phyloP scores from a whole-genome alignment of 2,888 invertebrate genomes.

The Sphaerolaimus hirsutus region DNA sequence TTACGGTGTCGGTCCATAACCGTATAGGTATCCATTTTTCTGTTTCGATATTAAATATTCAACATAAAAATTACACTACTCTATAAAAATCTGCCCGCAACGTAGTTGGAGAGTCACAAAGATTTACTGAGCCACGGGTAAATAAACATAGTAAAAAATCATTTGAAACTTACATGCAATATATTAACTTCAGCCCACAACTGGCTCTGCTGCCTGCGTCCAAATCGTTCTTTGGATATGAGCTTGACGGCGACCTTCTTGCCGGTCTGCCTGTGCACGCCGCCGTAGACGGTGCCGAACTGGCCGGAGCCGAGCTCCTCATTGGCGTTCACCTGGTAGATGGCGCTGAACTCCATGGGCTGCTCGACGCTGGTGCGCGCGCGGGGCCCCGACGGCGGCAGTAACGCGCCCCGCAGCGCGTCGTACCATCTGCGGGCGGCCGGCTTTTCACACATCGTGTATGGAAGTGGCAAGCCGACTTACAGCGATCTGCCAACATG shows the following conservation, averaged over 20 bases:
- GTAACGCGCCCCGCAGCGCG: slow-evolving; percentile 11
- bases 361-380: slow-evolving; percentile 10
- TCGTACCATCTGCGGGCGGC: slow-evolving; percentile 5
- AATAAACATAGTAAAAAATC: no score
- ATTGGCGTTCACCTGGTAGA: slow-evolving; percentile 42
- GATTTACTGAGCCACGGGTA: no score
- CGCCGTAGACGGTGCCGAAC: slow-evolving; percentile 94
- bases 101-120: no score
- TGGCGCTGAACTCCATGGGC: slow-evolving; percentile 19
- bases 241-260: slow-evolving; percentile 24
- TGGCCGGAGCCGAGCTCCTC: slow-evolving; percentile 93
- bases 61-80: no score
- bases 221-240: slow-evolving; percentile 22
- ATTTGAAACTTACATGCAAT: slow-evolving; percentile 9
- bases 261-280: slow-evolving; percentile 29
- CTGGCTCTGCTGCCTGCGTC: slow-evolving; percentile 4
- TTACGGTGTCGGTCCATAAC: no score
- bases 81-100: no score
- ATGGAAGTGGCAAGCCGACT: background rate
- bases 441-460: background rate
- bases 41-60: no score
- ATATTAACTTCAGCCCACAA: slow-evolving; percentile 9
- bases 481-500: background rate
- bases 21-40: no score
- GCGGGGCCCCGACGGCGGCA: slow-evolving; percentile 15